phyloP scores from a whole-genome alignment of 2,888 invertebrate species.

The Antitype chi region DNA sequence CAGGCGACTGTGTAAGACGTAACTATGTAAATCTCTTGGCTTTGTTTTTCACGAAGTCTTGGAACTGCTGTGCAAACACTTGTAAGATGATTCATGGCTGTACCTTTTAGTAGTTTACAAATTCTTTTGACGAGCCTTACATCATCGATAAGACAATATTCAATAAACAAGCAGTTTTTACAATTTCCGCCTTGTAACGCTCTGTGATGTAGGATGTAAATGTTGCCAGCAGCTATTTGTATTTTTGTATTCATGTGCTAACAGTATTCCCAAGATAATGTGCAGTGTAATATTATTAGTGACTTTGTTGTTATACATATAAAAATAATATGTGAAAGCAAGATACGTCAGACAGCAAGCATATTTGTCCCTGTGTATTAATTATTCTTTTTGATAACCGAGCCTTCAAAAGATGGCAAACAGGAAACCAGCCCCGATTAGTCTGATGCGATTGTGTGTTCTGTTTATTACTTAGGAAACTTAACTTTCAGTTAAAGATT shows the following conservation, averaged over 20 bases:
- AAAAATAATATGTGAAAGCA: not conserved
- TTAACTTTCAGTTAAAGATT: not conserved
- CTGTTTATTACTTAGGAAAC: not conserved
- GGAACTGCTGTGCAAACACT: constrained; percentile 63
- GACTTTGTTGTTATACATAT: constrained; percentile 12
- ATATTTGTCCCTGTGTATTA: not conserved
- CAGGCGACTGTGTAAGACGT: constrained; percentile 7
- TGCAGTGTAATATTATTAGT: constrained; percentile 3
- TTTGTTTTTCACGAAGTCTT: constrained; percentile 53
- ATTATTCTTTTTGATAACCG: not conserved
- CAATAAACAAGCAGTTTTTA: constrained; percentile 56
- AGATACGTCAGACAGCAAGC: not conserved
- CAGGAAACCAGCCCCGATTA: not conserved
- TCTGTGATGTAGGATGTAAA: constrained; percentile 5
- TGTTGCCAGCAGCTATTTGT: constrained; percentile 6
- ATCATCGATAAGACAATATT: constrained; percentile 65
- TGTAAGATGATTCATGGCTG: constrained; percentile 66
- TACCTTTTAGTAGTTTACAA: constrained; percentile 60
- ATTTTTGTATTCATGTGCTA: constrained; percentile 14
- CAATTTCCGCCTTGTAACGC: constrained; percentile 29
- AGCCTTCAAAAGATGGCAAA: not conserved
- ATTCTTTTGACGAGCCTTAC: constrained; percentile 63
- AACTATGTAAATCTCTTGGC: constrained; percentile 21
- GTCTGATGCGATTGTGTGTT: not conserved
- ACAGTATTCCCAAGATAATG: not conserved